phyloP scores from a whole-genome alignment of 1,140 invertebrate genomes.

The Ceratina calcarata region DNA sequence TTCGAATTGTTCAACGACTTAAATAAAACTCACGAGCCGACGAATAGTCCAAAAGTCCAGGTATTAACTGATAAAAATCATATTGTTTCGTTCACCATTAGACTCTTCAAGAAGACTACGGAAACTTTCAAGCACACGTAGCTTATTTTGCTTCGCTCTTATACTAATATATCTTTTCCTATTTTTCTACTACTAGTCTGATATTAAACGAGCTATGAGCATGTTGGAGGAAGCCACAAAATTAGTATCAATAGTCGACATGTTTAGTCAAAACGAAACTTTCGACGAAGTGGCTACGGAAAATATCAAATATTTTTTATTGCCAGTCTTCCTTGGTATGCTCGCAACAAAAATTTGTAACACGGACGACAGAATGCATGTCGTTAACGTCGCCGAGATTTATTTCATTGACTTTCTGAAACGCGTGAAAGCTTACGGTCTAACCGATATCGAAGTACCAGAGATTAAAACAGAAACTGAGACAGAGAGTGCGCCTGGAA shows the following conservation, averaged over 20 bases:
- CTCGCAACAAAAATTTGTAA: constrained; percentile 86
- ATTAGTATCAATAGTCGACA: constrained; percentile 87
- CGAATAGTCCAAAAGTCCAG: constrained; percentile 83
- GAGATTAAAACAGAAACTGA: constrained; percentile 64
- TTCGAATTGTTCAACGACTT: constrained; percentile 83
- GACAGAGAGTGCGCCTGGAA: constrained; percentile 31
- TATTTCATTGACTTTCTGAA: constrained; percentile 93
- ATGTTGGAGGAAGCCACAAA: constrained; percentile 89
- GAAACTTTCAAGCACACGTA: background rate
- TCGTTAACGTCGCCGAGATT: constrained; percentile 87
- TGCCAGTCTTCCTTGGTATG: constrained; percentile 91
- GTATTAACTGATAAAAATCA: constrained; percentile 68
- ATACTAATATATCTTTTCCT: constrained; percentile 8
- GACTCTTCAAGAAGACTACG: background rate
- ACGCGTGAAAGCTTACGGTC: constrained; percentile 88
- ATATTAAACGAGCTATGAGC: constrained; percentile 85
- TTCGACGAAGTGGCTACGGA: constrained; percentile 93
- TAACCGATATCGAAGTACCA: constrained; percentile 84
- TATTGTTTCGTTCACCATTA: background rate
- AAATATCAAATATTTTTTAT: constrained; percentile 90
- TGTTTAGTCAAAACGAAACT: constrained; percentile 94
- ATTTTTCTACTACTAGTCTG: constrained; percentile 73
- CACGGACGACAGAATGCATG: constrained; percentile 83
- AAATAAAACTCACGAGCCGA: constrained; percentile 81
- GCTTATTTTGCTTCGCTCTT: background rate